Evolutionary conservation across 2,888 invertebrate genomes (phyloP).

Genomic region (Tetragnatha montana): DNA sequence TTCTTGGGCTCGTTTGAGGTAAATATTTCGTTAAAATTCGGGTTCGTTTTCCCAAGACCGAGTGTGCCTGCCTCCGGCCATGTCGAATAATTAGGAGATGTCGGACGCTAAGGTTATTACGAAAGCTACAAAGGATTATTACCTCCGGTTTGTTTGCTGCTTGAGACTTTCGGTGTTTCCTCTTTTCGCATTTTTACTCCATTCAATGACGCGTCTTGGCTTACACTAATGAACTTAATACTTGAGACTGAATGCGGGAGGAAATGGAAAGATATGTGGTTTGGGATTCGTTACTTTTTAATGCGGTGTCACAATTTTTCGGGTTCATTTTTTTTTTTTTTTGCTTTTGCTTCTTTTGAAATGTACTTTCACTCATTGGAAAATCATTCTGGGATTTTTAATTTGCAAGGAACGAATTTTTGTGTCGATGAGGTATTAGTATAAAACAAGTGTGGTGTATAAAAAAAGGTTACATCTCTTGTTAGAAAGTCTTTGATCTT

Average conservation of each 20-base stretch:
- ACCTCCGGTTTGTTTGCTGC: not conserved
- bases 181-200: not conserved
- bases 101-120: conserved; percentile 52
- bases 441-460: too few species aligned
- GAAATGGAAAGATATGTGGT: too few species aligned
- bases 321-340: too few species aligned
- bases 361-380: too few species aligned
- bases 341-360: too few species aligned
- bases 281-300: too few species aligned
- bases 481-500: too few species aligned
- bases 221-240: not conserved
- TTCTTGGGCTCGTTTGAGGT: conserved; percentile 43
- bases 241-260: not conserved
- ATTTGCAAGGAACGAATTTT: too few species aligned
- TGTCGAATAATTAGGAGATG: conserved; percentile 58
- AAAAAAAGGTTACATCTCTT: too few species aligned
- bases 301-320: too few species aligned
- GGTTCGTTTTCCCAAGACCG: conserved; percentile 31
- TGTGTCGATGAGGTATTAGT: too few species aligned
- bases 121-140: conserved; percentile 17
- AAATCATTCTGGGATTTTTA: too few species aligned
- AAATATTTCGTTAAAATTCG: conserved; percentile 58
- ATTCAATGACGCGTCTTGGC: conserved; percentile 5
- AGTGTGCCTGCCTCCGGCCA: conserved; percentile 39
- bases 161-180: not conserved